phyloP scores from a whole-genome alignment of 2,888 invertebrate genomes.

The Cephus sareptanus region DNA sequence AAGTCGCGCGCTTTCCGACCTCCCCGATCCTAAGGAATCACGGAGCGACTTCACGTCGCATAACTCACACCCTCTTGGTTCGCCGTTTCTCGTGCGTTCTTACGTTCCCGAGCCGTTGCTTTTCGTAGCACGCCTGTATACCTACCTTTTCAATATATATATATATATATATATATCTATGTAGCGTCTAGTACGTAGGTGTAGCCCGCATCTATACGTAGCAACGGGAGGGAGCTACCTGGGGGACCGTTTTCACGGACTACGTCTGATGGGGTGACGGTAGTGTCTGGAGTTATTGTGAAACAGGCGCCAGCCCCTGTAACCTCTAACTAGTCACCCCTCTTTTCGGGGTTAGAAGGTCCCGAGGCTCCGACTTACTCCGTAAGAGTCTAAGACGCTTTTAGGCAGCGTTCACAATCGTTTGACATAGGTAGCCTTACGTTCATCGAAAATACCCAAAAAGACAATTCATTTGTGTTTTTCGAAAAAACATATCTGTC shows the following conservation, averaged over 20 bases:
- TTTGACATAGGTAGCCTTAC: not conserved
- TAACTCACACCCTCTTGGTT: conserved; percentile 3
- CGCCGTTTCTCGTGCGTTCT: not conserved
- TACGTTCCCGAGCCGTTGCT: not conserved
- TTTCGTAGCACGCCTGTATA: not conserved
- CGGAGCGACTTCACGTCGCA: not conserved
- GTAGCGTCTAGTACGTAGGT: not conserved
- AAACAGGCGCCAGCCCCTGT: conserved; percentile 47
- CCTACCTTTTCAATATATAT: not conserved
- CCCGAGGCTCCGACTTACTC: conserved; percentile 9
- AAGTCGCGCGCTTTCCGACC: conserved; percentile 1
- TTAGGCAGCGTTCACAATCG: not conserved
- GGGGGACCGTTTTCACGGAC: conserved; percentile 35
- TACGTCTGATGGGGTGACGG: conserved; percentile 33
- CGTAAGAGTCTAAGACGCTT: not conserved
- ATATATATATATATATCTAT: not conserved
- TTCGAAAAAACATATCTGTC: not conserved
- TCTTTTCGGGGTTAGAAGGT: conserved; percentile 7
- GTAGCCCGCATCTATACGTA: conserved; percentile 7
- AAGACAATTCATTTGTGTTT: not conserved
- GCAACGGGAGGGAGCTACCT: conserved; percentile 33
- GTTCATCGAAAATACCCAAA: not conserved
- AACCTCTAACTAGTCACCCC: conserved; percentile 23
- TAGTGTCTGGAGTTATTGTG: conserved; percentile 46
- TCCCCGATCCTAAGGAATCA: not conserved